A percentile compares a stretch with the other conserved stretches of the same genome.
These are phyloP conservation scores for Protonibea diacanthus DNA, from an alignment of 2,797 vertebrate species.

Conservation along the genomic window DNA sequence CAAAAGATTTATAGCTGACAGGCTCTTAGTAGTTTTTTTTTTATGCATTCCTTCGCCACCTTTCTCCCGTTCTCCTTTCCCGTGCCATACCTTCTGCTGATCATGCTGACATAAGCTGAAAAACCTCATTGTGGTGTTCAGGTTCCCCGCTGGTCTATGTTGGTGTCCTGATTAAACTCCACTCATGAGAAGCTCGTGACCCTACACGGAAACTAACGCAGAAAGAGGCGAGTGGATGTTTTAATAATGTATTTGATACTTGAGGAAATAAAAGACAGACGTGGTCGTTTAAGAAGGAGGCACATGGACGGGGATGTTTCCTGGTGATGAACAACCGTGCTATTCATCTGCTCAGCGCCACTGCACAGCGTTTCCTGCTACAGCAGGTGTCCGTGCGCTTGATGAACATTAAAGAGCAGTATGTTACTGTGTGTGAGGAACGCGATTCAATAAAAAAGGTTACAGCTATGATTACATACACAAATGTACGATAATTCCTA, in stretches of 20 bases:
- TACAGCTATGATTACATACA: slow-evolving; percentile 34
- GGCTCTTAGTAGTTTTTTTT: slow-evolving; percentile 57
- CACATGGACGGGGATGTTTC: slow-evolving; percentile 19
- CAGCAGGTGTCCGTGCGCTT: slow-evolving; percentile 42
- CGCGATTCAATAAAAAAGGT: slow-evolving; percentile 39
- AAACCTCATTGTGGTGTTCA: slow-evolving; percentile 55
- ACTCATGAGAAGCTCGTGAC: slow-evolving; percentile 38
- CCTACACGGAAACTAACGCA: slow-evolving; percentile 14
- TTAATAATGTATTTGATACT: slow-evolving; percentile 47
- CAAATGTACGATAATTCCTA: slow-evolving; percentile 32
- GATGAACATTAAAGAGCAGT: slow-evolving; percentile 34
- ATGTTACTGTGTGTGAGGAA: slow-evolving; percentile 31
- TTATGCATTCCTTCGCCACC: slow-evolving; percentile 68
- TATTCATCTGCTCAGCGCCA: slow-evolving; percentile 33
- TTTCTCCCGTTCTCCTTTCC: slow-evolving; percentile 46
- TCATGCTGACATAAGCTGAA: slow-evolving; percentile 69
- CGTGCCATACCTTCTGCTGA: slow-evolving; percentile 54
- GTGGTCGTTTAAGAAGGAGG: slow-evolving; percentile 21
- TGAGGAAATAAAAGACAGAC: slow-evolving; percentile 40
- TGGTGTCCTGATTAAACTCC: slow-evolving; percentile 64
- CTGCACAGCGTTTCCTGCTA: slow-evolving; percentile 11
- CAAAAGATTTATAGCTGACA: slow-evolving; percentile 71
- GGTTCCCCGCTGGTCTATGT: slow-evolving; percentile 28
- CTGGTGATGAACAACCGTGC: slow-evolving; percentile 44
- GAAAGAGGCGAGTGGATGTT: slow-evolving; percentile 28